Evolutionary conservation across 2,888 invertebrate genomes (phyloP).

Genomic region (Apamea crenata): DNA sequence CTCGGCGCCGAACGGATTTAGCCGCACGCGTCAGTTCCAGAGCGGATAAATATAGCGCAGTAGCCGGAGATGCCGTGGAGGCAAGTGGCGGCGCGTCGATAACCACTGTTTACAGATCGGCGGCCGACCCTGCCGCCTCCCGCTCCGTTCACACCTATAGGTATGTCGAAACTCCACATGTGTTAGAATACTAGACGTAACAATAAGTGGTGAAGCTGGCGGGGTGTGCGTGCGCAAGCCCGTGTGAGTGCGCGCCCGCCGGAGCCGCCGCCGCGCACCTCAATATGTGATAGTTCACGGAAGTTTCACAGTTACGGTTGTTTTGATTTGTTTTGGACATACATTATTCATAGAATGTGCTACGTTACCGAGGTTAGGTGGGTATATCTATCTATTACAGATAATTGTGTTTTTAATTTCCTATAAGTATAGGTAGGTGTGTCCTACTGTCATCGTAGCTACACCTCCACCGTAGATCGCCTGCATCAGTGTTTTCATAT

Average conservation of each 20-base stretch:
- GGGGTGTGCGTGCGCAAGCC: slow-evolving; percentile 66
- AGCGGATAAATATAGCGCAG: slow-evolving; percentile 89
- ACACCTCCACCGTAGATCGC: background rate
- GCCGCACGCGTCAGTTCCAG: slow-evolving; percentile 88
- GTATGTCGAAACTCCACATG: slow-evolving; percentile 84
- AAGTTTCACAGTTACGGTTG: slow-evolving; percentile 66
- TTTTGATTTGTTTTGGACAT: slow-evolving; percentile 72
- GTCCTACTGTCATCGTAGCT: background rate
- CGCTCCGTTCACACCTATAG: slow-evolving; percentile 85
- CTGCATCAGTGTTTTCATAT: slow-evolving; percentile 1
- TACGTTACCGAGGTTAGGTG: slow-evolving; percentile 27
- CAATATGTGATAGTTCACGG: slow-evolving; percentile 64
- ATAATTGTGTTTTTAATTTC: background rate
- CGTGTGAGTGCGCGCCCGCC: slow-evolving; percentile 53
- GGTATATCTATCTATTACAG: slow-evolving; percentile 9
- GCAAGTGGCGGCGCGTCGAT: slow-evolving; percentile 89
- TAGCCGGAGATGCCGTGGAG: slow-evolving; percentile 86
- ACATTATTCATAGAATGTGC: slow-evolving; percentile 66
- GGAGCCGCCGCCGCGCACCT: slow-evolving; percentile 43
- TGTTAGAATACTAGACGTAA: slow-evolving; percentile 78
- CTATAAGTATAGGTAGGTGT: background rate
- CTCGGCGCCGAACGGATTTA: slow-evolving; percentile 89
- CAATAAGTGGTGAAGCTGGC: slow-evolving; percentile 74
- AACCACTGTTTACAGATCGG: slow-evolving; percentile 89
- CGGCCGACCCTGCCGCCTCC: slow-evolving; percentile 88